Evolutionary conservation across 1,140 invertebrate genomes (phyloP), one percentile per base, ranked within the genome.

Genomic region (Teleopsis dalmanni): DNA sequence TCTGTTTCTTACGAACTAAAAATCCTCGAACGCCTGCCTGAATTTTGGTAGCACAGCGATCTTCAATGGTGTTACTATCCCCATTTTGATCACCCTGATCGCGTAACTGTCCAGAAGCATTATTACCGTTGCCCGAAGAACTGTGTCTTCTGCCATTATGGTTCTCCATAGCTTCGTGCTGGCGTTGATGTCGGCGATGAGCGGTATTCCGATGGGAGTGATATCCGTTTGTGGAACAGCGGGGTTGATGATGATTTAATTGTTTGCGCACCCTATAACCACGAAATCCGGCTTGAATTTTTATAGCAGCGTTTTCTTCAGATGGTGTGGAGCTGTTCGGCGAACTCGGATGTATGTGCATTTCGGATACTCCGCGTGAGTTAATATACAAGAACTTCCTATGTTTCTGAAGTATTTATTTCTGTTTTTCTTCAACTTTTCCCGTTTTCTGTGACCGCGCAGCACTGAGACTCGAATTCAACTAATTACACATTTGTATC

Each of bases 11-110:
- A 16, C 84, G 67, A 6, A 81, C 80, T n/a, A 84, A 68, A 59
- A 79, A 85, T n/a, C 84, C 84, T 1, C 84, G 72, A 14, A 85
- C 74, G 4, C 81, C 79, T 0, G 85, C 84, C 62, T 88, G 85
- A 51, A 88, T 88, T 69, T 84, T 86, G 2, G 81, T 80, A 1
- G 83, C 84, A 21, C 80, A 81, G 40, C 76, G 77, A 57, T 83
- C 78, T 56, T 79, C 76, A 19, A 78, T 53, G 18, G 57, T 51
- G 6, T 52, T 16, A 25, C 27, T 23, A 29, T 62, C 29, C n/a
- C n/a, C n/a, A n/a, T n/a, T n/a, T 29, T 23, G 37, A 34, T 31
- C 16, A 33, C 45, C 45, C 36, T 45, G 18, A 41, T 37, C 34
- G 49, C 51, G 31, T 34, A 18, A 47, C 57, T 19, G 23, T 45